Evolutionary conservation across 2,888 invertebrate genomes (phyloP).

Genomic region (Ormyrus rosae): DNA sequence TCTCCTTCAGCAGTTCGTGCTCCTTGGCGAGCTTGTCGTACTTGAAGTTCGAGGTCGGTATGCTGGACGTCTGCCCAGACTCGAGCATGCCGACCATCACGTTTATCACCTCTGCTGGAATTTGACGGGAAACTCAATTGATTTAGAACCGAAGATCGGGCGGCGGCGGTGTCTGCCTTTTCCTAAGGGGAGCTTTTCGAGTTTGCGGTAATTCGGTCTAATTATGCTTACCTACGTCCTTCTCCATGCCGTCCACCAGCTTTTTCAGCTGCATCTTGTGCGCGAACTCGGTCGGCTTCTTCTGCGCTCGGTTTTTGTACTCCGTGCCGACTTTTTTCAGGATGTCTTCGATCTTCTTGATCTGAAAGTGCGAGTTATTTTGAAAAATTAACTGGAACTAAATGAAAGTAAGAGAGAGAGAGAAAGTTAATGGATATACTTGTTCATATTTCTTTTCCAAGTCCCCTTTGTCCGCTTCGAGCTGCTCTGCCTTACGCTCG

Average conservation of each 20-base stretch:
- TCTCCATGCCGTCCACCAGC: conserved; percentile 92
- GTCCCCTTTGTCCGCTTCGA: conserved; percentile 90
- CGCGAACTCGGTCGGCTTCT: conserved; percentile 84
- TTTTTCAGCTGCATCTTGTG: conserved; percentile 86
- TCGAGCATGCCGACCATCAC: conserved; percentile 67
- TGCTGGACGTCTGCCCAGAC: conserved; percentile 63
- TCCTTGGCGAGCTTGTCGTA: conserved; percentile 71
- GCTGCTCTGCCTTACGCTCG: conserved; percentile 90
- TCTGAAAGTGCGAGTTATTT: conserved; percentile 53
- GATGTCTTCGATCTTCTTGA: conserved; percentile 80
- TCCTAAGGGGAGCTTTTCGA: no score
- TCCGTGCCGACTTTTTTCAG: conserved; percentile 82
- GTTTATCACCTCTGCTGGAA: conserved; percentile 67
- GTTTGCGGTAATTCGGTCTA: not conserved
- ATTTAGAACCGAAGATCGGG: not conserved
- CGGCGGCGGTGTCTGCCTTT: no score
- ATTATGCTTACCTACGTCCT: conserved; percentile 83
- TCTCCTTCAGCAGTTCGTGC: conserved; percentile 69
- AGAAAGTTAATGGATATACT: conserved; percentile 65
- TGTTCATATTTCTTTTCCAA: conserved; percentile 83
- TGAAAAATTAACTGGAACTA: no score
- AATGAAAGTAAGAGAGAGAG: no score
- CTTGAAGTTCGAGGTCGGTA: conserved; percentile 62
- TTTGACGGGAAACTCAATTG: not conserved
- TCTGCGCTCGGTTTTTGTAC: conserved; percentile 83